These are phyloP conservation scores for Lepidothrix coronata DNA, from an alignment of 2,113 vertebrate species.

Conservation along the genomic window DNA sequence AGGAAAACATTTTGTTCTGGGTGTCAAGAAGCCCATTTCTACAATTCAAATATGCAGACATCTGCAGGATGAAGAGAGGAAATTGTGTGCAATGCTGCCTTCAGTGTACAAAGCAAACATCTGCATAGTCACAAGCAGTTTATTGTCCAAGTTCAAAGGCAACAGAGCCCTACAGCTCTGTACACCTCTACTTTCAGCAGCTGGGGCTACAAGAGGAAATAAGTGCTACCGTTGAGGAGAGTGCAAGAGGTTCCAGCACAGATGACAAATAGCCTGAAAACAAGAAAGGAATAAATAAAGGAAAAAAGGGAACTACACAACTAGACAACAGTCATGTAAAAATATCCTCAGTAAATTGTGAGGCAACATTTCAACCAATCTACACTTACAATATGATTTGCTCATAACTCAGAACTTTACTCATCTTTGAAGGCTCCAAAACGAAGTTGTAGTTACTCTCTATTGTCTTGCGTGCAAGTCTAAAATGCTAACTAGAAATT, in stretches of 20 bases:
- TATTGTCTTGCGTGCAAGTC: neutral
- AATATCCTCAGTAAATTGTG: neutral
- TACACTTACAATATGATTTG: neutral
- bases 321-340: neutral
- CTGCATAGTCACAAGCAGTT: neutral
- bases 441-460: neutral
- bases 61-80: neutral
- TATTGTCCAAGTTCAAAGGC: constrained; percentile 14
- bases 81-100: neutral
- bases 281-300: neutral
- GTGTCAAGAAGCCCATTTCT: neutral
- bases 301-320: neutral
- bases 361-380: neutral
- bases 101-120: constrained; percentile 17
- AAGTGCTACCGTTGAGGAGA: neutral
- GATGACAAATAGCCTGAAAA: neutral
- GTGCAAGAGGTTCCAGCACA: neutral
- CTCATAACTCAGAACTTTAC: neutral
- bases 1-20: constrained; percentile 22
- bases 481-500: neutral
- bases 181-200: constrained; percentile 12
- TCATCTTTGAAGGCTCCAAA: neutral
- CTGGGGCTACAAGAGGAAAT: neutral
- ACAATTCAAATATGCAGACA: neutral
- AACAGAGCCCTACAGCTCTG: constrained; percentile 2